These are phyloP conservation scores for Eidolon helvum DNA, from an alignment of 2,113 vertebrate species.

Conservation along the genomic window DNA sequence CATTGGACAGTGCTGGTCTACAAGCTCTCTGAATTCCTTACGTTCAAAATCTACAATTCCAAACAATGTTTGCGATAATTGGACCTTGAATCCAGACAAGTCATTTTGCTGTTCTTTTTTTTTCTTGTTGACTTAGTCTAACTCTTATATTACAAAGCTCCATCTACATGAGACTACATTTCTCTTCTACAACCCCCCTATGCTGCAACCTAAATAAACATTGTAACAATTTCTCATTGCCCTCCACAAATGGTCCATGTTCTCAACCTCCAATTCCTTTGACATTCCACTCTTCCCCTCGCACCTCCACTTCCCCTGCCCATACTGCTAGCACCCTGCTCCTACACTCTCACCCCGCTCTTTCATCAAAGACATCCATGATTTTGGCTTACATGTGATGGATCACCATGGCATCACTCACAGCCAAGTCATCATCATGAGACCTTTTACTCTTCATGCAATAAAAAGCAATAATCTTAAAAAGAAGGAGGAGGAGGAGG, in stretches of 20 bases:
- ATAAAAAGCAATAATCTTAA: background rate
- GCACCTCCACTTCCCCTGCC: background rate
- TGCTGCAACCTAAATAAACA: background rate
- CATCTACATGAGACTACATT: fast-evolving
- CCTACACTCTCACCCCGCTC: too few species aligned
- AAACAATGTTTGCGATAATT: background rate
- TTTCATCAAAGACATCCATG: background rate
- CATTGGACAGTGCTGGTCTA: background rate
- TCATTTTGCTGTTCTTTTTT: background rate
- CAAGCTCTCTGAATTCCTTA: background rate
- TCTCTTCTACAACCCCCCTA: background rate
- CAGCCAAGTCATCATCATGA: background rate
- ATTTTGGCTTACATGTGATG: background rate
- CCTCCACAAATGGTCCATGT: background rate
- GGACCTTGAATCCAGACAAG: background rate
- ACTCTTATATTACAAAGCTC: background rate
- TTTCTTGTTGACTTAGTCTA: background rate
- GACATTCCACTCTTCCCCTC: background rate
- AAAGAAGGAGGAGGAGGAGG: background rate
- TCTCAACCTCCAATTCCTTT: background rate
- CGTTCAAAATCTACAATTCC: background rate
- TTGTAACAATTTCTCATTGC: background rate
- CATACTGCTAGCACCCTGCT: background rate
- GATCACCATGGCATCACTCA: background rate
- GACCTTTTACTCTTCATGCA: background rate